Conservation (phyloP, 2,113 vertebrate species). For the Platichthys stellatus region DNA sequence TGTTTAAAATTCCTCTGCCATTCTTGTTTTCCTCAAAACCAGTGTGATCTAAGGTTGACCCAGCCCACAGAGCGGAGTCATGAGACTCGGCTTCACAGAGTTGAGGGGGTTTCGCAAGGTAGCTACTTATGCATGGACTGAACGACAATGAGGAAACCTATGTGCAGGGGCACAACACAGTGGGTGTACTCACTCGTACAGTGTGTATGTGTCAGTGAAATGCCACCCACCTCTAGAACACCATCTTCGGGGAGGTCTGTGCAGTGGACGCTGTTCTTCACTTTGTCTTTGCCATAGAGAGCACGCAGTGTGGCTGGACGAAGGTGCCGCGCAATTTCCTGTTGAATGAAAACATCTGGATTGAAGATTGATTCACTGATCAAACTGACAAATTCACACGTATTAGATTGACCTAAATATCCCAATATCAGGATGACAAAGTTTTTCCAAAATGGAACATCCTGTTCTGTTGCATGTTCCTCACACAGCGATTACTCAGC, state of each 20-base stretch:
- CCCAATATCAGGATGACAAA: neutral
- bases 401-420: neutral
- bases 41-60: slow-evolving; percentile 65
- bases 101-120: slow-evolving; percentile 41
- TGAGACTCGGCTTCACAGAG: slow-evolving; percentile 62
- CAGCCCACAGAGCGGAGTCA: slow-evolving; percentile 77
- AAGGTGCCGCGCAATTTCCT: slow-evolving; percentile 92
- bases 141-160: slow-evolving; percentile 36
- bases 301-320: slow-evolving; percentile 89
- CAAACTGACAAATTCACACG: neutral
- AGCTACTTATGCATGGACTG: slow-evolving; percentile 38
- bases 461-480: slow-evolving; percentile 39
- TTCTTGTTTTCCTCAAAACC: slow-evolving; percentile 66
- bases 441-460: slow-evolving; percentile 36
- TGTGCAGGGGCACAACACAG: neutral
- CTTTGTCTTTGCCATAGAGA: slow-evolving; percentile 89
- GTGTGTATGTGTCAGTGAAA: neutral
- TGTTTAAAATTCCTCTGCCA: slow-evolving; percentile 66
- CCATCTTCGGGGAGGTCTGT: slow-evolving; percentile 94
- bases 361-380: neutral
- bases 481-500: slow-evolving; percentile 57
- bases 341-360: slow-evolving; percentile 36
- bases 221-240: slow-evolving; percentile 87
- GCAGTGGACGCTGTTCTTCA: slow-evolving; percentile 94
- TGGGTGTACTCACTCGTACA: neutral